Evolutionary conservation across 2,113 vertebrate species (phyloP).

Genomic region (Grammomys dolichurus): DNA sequence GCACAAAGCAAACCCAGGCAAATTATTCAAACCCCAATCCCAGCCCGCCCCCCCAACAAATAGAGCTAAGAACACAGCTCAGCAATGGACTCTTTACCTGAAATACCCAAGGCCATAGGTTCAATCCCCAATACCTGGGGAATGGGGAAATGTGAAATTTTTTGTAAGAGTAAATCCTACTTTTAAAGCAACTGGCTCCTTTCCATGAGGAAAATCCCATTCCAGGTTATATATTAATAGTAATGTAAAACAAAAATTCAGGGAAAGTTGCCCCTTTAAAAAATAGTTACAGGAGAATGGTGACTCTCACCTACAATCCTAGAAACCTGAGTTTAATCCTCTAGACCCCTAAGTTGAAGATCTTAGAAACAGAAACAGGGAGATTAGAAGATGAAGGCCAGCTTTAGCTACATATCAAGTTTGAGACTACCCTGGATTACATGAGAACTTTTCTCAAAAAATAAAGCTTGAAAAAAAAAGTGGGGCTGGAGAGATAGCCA

Average conservation of each 20-base stretch:
- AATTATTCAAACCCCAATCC: background rate
- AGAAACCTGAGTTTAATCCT: too few relatives aligned
- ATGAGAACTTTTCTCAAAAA: too few relatives aligned
- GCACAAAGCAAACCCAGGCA: background rate
- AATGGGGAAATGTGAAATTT: background rate
- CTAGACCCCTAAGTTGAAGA: too few relatives aligned
- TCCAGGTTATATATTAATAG: background rate
- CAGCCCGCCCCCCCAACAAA: too few relatives aligned
- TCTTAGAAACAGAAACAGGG: background rate
- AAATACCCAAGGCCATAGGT: too few relatives aligned
- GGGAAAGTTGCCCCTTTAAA: background rate
- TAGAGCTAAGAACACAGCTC: too few relatives aligned
- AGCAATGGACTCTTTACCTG: too few relatives aligned
- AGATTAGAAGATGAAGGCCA: background rate
- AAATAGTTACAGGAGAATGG: background rate
- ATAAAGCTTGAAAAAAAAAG: too few relatives aligned
- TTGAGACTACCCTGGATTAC: too few relatives aligned
- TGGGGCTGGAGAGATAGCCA: background rate
- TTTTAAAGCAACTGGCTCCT: constrained; percentile 45
- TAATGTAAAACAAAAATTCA: background rate
- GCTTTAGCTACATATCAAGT: background rate
- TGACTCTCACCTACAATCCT: too few relatives aligned
- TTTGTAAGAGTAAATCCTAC: constrained; percentile 26
- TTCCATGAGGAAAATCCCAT: constrained; percentile 12
- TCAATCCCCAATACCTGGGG: too few relatives aligned